These are phyloP conservation scores for Paguma larvata DNA, from an alignment of 2,797 vertebrate species.

Conservation along the genomic window DNA sequence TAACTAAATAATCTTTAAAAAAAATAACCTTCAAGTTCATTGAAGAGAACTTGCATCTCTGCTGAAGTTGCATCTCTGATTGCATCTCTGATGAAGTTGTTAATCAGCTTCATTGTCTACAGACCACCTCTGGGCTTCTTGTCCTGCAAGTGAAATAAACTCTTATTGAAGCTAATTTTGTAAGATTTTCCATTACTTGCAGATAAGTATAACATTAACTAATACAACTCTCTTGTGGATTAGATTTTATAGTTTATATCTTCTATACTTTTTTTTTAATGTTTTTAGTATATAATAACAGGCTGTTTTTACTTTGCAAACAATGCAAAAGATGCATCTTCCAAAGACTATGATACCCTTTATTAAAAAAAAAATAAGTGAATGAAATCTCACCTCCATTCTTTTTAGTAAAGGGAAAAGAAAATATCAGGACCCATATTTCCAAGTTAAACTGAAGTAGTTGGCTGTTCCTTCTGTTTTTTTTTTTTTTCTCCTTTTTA, in stretches of 20 bases:
- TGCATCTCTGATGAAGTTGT: not conserved
- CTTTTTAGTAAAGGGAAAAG: not conserved
- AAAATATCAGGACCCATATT: not conserved
- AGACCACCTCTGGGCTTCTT: not conserved
- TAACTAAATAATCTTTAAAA: too few relatives aligned
- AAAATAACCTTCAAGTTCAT: not conserved
- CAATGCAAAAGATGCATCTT: not conserved
- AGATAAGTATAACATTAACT: not conserved
- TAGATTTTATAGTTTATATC: not conserved
- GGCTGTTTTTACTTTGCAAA: not conserved
- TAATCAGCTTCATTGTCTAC: not conserved
- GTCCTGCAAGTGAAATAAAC: not conserved
- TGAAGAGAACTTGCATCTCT: too few relatives aligned
- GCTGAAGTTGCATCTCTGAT: too few relatives aligned
- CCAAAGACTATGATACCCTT: not conserved
- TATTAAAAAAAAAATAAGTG: not conserved
- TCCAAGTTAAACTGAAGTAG: not conserved
- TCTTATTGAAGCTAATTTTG: not conserved
- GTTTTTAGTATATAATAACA: not conserved
- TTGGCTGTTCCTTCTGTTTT: not conserved
- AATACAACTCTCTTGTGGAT: not conserved
- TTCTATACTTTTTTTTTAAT: not conserved
- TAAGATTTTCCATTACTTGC: not conserved
- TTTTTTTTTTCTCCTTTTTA: too few relatives aligned
- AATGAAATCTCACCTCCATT: not conserved